phyloP scores from a whole-genome alignment of 2,888 invertebrate species.

The Ctena decussata region DNA sequence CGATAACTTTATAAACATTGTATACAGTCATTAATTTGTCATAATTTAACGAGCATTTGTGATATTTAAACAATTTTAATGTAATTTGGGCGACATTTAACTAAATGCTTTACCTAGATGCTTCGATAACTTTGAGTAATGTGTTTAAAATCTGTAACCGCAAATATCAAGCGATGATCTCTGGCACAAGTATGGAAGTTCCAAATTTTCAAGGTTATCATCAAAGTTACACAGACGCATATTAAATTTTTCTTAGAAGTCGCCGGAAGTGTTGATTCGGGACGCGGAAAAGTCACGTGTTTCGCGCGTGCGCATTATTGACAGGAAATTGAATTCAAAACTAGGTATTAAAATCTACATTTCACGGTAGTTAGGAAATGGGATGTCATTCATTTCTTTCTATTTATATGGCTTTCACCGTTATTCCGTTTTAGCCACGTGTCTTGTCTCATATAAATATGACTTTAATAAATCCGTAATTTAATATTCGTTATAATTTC shows the following conservation, averaged over 20 bases:
- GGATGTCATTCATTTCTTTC: neutral
- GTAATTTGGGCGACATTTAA: too few relatives aligned
- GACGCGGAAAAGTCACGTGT: slow-evolving; percentile 41
- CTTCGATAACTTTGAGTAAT: too few relatives aligned
- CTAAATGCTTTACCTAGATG: too few relatives aligned
- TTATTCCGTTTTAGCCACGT: slow-evolving; percentile 5
- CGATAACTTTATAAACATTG: too few relatives aligned
- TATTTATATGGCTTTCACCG: neutral
- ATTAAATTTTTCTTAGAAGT: neutral
- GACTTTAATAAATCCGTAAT: slow-evolving; percentile 59
- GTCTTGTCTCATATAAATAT: slow-evolving; percentile 31
- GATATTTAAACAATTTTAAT: too few relatives aligned
- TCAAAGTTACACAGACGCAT: neutral
- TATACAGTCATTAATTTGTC: too few relatives aligned
- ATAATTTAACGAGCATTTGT: too few relatives aligned
- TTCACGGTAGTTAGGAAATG: slow-evolving; percentile 43
- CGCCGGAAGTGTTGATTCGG: slow-evolving; percentile 47
- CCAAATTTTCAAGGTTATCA: neutral
- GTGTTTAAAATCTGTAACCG: too few relatives aligned
- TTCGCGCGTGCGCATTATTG: slow-evolving; percentile 13
- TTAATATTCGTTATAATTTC: slow-evolving; percentile 40
- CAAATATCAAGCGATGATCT: too few relatives aligned
- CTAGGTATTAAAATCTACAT: slow-evolving; percentile 60
- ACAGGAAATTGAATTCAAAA: slow-evolving; percentile 60
- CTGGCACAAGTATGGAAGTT: too few relatives aligned